A percentile compares a stretch with the other conserved stretches of the same genome.
Conservation (phyloP, 2,113 vertebrate genomes). For the Miniopterus natalensis region DNA sequence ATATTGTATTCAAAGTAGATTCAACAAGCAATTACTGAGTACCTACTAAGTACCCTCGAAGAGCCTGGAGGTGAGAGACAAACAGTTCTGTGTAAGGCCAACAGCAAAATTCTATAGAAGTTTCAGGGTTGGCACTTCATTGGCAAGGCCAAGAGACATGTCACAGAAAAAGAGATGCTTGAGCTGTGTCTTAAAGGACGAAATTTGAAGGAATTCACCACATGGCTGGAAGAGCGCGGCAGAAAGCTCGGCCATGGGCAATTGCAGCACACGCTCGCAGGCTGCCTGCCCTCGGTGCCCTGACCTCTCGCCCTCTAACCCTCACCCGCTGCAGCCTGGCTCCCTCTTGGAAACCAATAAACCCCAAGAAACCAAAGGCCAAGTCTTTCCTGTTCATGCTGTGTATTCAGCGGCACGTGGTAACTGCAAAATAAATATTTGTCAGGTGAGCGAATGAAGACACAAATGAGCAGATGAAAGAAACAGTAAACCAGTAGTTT, state of each 20-base stretch:
- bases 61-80: neutral
- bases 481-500: neutral
- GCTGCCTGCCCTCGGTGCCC: neutral
- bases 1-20: neutral
- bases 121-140: neutral
- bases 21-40: neutral
- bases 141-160: neutral
- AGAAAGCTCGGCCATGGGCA: neutral
- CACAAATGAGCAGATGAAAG: neutral
- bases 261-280: no score
- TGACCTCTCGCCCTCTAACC: neutral
- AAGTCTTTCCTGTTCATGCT: neutral
- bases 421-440: neutral
- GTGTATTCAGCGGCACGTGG: neutral
- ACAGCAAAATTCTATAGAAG: neutral
- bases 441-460: neutral
- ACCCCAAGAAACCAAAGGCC: neutral
- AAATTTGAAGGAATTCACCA: neutral
- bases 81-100: neutral
- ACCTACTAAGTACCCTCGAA: neutral
- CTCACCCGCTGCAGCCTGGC: neutral
- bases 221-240: neutral
- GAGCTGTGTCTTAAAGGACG: neutral
- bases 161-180: neutral
- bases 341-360: neutral